Evolutionary conservation across 2,113 vertebrate genomes (phyloP).

Genomic region (Ceratotherium simum): DNA sequence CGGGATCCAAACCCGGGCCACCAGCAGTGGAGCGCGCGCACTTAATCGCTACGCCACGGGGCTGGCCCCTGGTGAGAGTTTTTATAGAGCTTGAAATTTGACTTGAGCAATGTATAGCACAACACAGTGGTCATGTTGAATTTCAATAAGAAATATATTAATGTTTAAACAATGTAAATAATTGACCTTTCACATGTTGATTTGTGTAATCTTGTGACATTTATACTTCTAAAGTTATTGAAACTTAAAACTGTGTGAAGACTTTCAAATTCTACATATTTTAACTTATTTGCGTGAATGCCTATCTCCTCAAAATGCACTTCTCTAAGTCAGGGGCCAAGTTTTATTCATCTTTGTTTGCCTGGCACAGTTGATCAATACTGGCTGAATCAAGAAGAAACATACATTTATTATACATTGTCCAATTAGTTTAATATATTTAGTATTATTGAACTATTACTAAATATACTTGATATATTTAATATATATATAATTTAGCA

Average conservation of each 20-base stretch:
- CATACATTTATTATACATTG: background rate
- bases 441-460: background rate
- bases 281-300: constrained; percentile 19
- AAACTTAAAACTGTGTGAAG: constrained; percentile 43
- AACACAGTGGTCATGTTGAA: constrained; percentile 20
- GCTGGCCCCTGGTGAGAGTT: background rate
- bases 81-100: constrained; percentile 55
- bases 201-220: constrained; percentile 24
- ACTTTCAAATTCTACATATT: background rate
- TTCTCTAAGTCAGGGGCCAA: background rate
- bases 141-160: constrained; percentile 27
- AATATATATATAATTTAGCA: background rate
- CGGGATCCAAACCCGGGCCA: no score
- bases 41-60: no score
- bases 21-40: no score
- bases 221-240: constrained; percentile 47
- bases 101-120: background rate
- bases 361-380: background rate
- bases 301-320: background rate
- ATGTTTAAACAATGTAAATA: constrained; percentile 34
- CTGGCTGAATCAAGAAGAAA: background rate
- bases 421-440: constrained; percentile 1
- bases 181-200: background rate
- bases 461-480: constrained; percentile 2
- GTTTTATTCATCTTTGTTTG: constrained; percentile 37